Base-by-base conservation (phyloP, 2,888 invertebrate species). In the Phyllotreta cruciferae region DNA sequence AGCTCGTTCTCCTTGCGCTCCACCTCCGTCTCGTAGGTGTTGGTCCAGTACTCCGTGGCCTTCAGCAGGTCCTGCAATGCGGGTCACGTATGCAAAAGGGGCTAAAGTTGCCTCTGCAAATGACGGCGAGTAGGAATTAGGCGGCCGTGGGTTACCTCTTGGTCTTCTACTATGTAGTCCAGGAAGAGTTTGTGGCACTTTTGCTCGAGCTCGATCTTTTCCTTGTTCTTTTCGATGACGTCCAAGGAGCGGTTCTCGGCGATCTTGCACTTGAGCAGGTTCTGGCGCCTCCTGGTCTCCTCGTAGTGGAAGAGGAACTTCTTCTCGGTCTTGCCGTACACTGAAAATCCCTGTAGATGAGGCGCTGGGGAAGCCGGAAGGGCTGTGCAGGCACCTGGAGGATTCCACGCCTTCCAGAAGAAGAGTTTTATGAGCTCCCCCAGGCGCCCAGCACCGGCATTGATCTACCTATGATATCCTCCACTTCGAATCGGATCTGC, bases 41-140 rank as follows among this genome's bases (percentile, higher is more conserved):
- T 73, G 73, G 76, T 75, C 79, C 78, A 79, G 49, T 72, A 71
- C 7, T 75, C 66, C 7, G 78, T 79, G 24, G 73, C 72, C 3
- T 74, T 73, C 34, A 70, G 13, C 47, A 70, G 63, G 56, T 79
- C 78, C 73, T 78, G 14, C n/a, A n/a, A n/a, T n/a, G n/a, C n/a
- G n/a, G n/a, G n/a, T n/a, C n/a, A n/a, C n/a, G n/a, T n/a, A n/a
- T n/a, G n/a, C n/a, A n/a, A n/a, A n/a, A n/a, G n/a, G n/a, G n/a
- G n/a, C n/a, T 10, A 39, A 49, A 53, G 11, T 1, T 55, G 34
- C 41, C 55, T 6, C n/a, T 3, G 6, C 24, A 11, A 53, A 38
- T 47, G 14, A 11, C 3, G n/a, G 6, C 10, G 2, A 36, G 10
- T 1, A 0, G 35, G 56, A n/a, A n/a, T n/a, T n/a, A n/a, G n/a